Percentiles rank a stretch among this genome's conserved stretches.
Evolutionary conservation across 2,113 vertebrate species (phyloP).

Genomic region (Tupaia tana): DNA sequence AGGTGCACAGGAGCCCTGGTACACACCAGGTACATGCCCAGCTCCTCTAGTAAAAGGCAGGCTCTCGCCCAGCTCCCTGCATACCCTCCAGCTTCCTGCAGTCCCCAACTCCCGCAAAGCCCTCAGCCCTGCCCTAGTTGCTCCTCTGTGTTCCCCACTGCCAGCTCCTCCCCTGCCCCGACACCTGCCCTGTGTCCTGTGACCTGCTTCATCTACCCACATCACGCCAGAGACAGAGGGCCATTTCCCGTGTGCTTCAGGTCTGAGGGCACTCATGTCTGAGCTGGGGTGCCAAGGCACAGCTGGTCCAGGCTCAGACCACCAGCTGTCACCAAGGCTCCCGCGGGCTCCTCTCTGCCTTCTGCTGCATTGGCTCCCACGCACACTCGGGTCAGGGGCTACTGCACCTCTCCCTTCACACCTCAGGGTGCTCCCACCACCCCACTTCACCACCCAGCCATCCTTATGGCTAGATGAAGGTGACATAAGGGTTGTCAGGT

Average conservation of each 20-base stretch:
- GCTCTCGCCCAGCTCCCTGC: background rate
- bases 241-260: background rate
- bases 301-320: background rate
- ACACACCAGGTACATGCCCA: background rate
- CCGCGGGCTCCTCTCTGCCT: background rate
- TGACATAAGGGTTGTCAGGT: background rate
- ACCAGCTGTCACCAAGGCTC: background rate
- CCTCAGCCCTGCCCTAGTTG: background rate
- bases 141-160: background rate
- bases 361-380: fast-evolving
- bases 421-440: background rate
- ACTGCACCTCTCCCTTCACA: background rate
- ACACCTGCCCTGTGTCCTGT: background rate
- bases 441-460: background rate
- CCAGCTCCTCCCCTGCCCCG: too few relatives aligned
- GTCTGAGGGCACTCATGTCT: too few relatives aligned
- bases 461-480: background rate
- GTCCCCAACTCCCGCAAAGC: background rate
- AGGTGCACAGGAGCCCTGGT: too few relatives aligned
- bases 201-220: background rate
- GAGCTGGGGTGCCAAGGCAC: too few relatives aligned
- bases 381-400: background rate
- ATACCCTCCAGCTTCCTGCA: background rate
- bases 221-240: background rate
- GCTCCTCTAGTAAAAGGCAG: background rate